Base-by-base conservation (phyloP, 2,888 invertebrate genomes). In the Pharmacophagus antenor region DNA sequence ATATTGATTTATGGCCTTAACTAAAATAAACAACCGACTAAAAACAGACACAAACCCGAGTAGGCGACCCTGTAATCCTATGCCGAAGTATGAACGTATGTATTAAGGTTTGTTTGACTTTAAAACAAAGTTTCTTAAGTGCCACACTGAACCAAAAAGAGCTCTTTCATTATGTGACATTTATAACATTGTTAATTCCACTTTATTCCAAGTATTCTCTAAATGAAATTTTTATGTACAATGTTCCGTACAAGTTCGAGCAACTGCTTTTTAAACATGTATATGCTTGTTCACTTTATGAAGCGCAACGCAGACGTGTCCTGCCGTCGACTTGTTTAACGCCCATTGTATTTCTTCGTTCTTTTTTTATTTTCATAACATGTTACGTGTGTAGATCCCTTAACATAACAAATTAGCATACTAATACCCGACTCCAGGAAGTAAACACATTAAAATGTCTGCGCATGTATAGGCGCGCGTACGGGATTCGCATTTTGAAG, bases 361-460 rank as follows among this genome's bases (percentile, higher is more conserved):
- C 18, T 51, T 51, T 47, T 54, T 48, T 51, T 23, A 46, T 37
- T 58, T 50, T 49, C 50, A 47, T 42, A 51, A 55, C 25, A 10
- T n/a, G 51, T 46, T 56, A 60, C 56, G 60, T 60, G 60, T 46
- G 51, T 18, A 23, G 60, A 56, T 46, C 55, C 46, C 46, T 31
- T 41, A 41, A 60, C 37, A 50, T 50, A 48, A 27, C 49, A 22
- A 41, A 60, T 60, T 56, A 55, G 46, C 44, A 60, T 60, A 56
- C 37, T 51, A 56, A 60, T 56, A 56, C 55, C 23, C 20, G 55
- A 23, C 55, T 56, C 55, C 60, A 51, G 60, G 60, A 60, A 60
- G 60, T 60, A 51, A 50, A 55, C 50, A 50, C 55, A 50, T 60
- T 56, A 60, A 56, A 56, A 60, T 51, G 46, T 50, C 50, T 25